Evolutionary conservation across 1,140 invertebrate species (phyloP), one percentile per base, ranked within the genome.

Genomic region (Heterodera carotae): DNA sequence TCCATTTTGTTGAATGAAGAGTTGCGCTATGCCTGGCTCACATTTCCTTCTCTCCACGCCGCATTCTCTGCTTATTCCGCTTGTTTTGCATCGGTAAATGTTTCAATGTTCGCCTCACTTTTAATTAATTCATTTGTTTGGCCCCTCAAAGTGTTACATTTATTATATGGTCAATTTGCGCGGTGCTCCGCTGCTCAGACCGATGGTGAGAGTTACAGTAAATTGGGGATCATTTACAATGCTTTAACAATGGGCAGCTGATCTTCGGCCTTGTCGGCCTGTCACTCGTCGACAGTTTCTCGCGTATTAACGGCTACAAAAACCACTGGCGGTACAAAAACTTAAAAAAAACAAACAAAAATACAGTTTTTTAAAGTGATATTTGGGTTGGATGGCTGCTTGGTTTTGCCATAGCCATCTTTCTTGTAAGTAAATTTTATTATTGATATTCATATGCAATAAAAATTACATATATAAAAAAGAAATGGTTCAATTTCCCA

Each of bases 121-220:
- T 62, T 59, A 78, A 77, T 33, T 56, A 74, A 53, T 25, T 39
- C 43, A 48, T 71, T 71, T 71, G 39, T 12, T 43, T 48, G 12
- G 12, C 33, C 29, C 31, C 12, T n/a, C 76, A 59, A 10, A 86
- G 86, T 84, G 77, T 60, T 87, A 87, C 80, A 87, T 87, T 69
- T 88, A 88, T 73, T 87, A 88, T 83, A 87, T 87, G 85, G 83
- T 87, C 36, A 87, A 86, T 72, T 73, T 88, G 18, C 84, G 85
- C 31, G 86, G 85, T 39, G 85, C 85, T 53, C 85, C 85, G 25
- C 79, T 87, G 59, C 80, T 87, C 29, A 69, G 85, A 64, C 85
- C 85, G 29, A 80, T 87, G 66, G 72, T 74, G 36, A 29, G 15
- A 18, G 48, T 15, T 22, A 62, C 29, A 10, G 6, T 62, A 10